Base-by-base conservation (phyloP, 2,113 vertebrate species). In the Syngnathoides biaculeatus region DNA sequence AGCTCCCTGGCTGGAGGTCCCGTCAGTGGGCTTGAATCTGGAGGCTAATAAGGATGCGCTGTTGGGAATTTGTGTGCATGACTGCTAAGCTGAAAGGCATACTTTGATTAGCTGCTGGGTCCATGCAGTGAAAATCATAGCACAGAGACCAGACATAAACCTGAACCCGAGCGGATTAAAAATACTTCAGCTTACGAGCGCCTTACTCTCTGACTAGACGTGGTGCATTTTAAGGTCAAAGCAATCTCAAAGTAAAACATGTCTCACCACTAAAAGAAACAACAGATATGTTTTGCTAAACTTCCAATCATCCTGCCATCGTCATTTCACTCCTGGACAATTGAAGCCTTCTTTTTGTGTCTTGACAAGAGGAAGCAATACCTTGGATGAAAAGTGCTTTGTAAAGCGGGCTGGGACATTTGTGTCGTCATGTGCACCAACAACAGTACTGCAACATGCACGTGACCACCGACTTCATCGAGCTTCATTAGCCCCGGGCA, bases 1-100 rank as follows among this genome's bases (percentile, higher is more conserved):
- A 62, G 68, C 78, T 81, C 70, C 70, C 72, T 64, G 73, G 73
- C 75, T 84, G 77, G 17, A 73, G 64, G 69, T 56, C 60, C 73
- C 85, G 81, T 80, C 81, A 80, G 75, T 73, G 71, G 84, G 80
- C 77, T 80, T 85, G 84, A 78, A 84, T 87, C 84, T 80, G 80
- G 4, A 71, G 84, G 87, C 84, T 88, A 90, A 88, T 89, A 83
- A 82, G 85, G 71, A 84, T 81, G 86, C 79, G 77, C 83, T 80
- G 78, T 72, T 82, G 81, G 84, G 80, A 86, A 83, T 85, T 77
- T 83, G 71, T 75, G 76, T 84, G 71, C 76, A 78, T 85, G 84
- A 79, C 81, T 81, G 85, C 78, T 58, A 84, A 81, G 79, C 81
- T 82, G 45, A 78, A 79, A 73, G 65, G 71, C 77, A 74, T 67